phyloP scores from a whole-genome alignment of 2,113 vertebrate species.

The Pelodiscus sinensis region DNA sequence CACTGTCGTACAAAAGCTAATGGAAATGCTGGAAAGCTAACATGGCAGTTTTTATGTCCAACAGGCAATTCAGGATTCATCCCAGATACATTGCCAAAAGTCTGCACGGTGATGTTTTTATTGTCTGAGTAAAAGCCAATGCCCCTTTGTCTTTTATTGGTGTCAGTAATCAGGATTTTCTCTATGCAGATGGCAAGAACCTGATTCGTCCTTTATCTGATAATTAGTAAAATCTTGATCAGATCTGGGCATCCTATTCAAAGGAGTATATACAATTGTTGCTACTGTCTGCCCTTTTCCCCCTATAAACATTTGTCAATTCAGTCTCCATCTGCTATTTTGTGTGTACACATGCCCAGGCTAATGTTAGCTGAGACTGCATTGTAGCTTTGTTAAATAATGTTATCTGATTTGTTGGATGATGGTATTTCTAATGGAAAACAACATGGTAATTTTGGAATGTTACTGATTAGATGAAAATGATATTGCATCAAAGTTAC shows the following conservation, averaged over 20 bases:
- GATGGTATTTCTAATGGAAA: constrained; percentile 82
- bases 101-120: neutral
- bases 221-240: neutral
- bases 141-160: constrained; percentile 10
- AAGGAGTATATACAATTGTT: constrained; percentile 44
- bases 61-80: neutral
- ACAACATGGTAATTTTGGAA: constrained; percentile 86
- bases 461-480: constrained; percentile 86
- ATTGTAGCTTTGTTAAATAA: constrained; percentile 68
- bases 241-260: neutral
- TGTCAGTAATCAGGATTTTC: constrained; percentile 24
- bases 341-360: constrained; percentile 28
- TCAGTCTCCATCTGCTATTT: constrained; percentile 36
- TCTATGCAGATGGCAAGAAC: neutral
- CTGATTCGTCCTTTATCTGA: constrained; percentile 26
- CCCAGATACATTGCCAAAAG: neutral
- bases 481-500: constrained; percentile 85
- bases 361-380: constrained; percentile 72
- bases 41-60: rapidly evolving
- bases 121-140: neutral
- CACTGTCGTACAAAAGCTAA: neutral
- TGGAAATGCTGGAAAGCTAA: neutral
- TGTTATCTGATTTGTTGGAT: constrained; percentile 81
- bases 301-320: constrained; percentile 39
- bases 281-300: constrained; percentile 36